These are phyloP conservation scores for Heterochromis multidens DNA, from an alignment of 2,113 vertebrate species.

Conservation along the genomic window DNA sequence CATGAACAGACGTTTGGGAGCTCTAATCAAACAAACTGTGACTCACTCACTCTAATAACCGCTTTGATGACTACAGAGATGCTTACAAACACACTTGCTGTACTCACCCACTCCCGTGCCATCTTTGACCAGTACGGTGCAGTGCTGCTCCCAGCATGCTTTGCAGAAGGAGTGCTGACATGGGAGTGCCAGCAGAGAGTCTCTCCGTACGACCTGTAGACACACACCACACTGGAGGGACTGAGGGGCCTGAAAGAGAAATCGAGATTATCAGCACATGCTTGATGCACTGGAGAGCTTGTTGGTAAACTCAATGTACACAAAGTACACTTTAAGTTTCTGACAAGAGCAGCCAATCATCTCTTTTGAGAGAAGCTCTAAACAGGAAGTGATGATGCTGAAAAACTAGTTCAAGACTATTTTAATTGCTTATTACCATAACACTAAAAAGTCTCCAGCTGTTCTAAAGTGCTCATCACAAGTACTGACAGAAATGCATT, in stretches of 20 bases:
- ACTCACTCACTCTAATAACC: slow-evolving; percentile 13
- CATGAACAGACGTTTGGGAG: background rate
- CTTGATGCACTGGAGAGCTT: background rate
- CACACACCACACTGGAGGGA: slow-evolving; percentile 96
- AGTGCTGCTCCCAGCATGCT: slow-evolving; percentile 99
- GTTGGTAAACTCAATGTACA: background rate
- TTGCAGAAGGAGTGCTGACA: slow-evolving; percentile 99
- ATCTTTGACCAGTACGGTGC: slow-evolving; percentile 96
- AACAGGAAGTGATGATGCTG: too few relatives aligned
- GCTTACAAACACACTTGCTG: background rate
- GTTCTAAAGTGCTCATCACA: too few relatives aligned
- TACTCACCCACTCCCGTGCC: slow-evolving; percentile 94
- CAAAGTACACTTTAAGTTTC: background rate
- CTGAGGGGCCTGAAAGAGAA: slow-evolving; percentile 70
- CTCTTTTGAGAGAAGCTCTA: too few relatives aligned
- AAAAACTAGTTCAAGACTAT: too few relatives aligned
- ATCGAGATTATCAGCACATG: background rate
- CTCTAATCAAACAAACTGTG: slow-evolving; percentile 4
- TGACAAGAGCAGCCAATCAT: background rate
- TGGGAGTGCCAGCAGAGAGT: slow-evolving; percentile 88
- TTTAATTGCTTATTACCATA: too few relatives aligned
- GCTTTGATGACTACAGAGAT: slow-evolving; percentile 26
- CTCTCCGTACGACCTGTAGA: slow-evolving; percentile 95
- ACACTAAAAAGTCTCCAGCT: too few relatives aligned
- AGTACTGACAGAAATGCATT: too few relatives aligned